Percentiles rank a stretch among this genome's conserved stretches.
phyloP scores from a whole-genome alignment of 1,140 invertebrate species.

The Apis cerana region DNA sequence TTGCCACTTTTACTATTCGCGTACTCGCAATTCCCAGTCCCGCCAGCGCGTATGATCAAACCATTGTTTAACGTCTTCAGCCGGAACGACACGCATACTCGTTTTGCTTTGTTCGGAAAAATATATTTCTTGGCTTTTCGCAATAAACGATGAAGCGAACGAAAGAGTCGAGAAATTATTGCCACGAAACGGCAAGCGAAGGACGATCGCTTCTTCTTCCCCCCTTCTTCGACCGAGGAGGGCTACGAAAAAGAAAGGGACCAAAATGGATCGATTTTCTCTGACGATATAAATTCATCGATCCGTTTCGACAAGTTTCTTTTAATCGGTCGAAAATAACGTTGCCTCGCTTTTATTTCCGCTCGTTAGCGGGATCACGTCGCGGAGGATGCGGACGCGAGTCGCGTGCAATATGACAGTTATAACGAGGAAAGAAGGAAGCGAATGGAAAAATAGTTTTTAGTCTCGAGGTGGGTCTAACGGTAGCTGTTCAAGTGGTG shows the following conservation, averaged over 20 bases:
- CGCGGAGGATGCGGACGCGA: slow-evolving; percentile 47
- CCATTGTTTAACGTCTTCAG: slow-evolving; percentile 30
- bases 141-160: neutral
- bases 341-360: slow-evolving; percentile 28
- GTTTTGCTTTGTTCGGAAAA: slow-evolving; percentile 9
- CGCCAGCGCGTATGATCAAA: slow-evolving; percentile 23
- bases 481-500: slow-evolving; percentile 32
- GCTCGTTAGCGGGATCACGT: slow-evolving; percentile 57
- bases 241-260: too few relatives aligned
- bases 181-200: too few relatives aligned
- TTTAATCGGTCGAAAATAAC: slow-evolving; percentile 25
- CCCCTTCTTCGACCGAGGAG: too few relatives aligned
- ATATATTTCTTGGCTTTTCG: neutral
- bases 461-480: slow-evolving; percentile 24
- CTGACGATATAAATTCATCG: neutral
- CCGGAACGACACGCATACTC: slow-evolving; percentile 32
- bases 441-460: slow-evolving; percentile 52
- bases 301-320: neutral
- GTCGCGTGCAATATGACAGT: slow-evolving; percentile 60
- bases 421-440: slow-evolving; percentile 38
- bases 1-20: too few relatives aligned
- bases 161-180: neutral
- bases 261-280: neutral
- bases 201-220: neutral
- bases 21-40: neutral